A percentile compares a stretch with the other conserved stretches of the same genome.
These are phyloP conservation scores for Pterostichus madidus DNA, from an alignment of 2,888 invertebrate species.

Conservation along the genomic window DNA sequence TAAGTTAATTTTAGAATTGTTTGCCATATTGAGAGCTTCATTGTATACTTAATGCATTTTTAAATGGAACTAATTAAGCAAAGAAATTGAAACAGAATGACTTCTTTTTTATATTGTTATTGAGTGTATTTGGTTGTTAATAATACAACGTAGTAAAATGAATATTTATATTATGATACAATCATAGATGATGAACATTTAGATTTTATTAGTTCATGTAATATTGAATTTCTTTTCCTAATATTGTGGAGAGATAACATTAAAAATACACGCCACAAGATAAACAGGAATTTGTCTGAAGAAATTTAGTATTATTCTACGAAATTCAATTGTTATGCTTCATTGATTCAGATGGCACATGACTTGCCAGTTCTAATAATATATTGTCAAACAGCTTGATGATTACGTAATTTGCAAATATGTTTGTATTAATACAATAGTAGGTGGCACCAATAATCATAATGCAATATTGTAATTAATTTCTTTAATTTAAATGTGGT, in stretches of 20 bases:
- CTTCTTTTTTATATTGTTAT: too few species aligned
- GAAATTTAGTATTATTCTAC: background rate
- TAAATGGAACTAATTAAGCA: background rate
- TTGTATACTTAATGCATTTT: background rate
- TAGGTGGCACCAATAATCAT: too few species aligned
- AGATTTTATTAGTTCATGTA: background rate
- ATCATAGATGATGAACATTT: background rate
- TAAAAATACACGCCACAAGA: background rate
- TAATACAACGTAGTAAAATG: too few species aligned
- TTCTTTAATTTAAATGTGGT: too few species aligned
- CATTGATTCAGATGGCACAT: background rate
- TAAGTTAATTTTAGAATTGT: too few species aligned
- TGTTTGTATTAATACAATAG: too few species aligned
- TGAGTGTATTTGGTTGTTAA: too few species aligned
- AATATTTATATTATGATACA: background rate
- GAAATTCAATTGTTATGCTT: background rate
- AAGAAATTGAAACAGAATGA: too few species aligned
- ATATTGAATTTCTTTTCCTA: background rate
- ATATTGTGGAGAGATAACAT: background rate
- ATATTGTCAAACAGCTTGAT: too few species aligned
- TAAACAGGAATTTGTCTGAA: background rate
- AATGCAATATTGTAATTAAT: too few species aligned
- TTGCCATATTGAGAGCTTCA: background rate
- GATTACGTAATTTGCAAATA: too few species aligned
- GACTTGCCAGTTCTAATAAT: background rate